Base-by-base conservation (phyloP, 30 jellyfish, hydroid and myxozoan species). In the Pseudorhiza aurosa region DNA sequence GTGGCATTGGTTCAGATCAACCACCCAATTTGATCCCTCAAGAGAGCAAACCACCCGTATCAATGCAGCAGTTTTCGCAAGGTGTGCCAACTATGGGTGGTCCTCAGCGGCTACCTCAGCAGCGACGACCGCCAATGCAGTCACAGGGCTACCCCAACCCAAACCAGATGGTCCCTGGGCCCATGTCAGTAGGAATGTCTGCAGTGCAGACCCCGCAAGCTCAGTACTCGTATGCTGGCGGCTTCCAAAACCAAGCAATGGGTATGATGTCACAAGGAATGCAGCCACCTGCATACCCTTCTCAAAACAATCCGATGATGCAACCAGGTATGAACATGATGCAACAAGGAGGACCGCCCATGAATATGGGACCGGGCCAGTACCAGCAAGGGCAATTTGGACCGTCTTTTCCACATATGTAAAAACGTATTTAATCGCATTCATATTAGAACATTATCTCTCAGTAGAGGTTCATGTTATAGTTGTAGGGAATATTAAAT, bases 281-380 rank as follows among this genome's bases (percentile, higher is more conserved):
- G 97, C 97, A 85, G 60, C 93, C 82, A 39, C 86, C 95, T 0
- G 81, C 95, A 2, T 71, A 70, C 58, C 88, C 90, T 17, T 81
- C 71, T 63, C 98, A 79, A 30, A 87, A 83, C 45, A 94, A 94
- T 65, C 97, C 99, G n/a, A 94, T 94, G 99, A 87, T 94, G 97
- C 97, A 86, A 37, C 96, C 89, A 25, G 96, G 96, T 26, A 97
- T 87, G 84, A 85, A 81, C 60, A 94, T 94, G 99, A 94, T 87
- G 97, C 96, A 97, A 18, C 95, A 86, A 68, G 91, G 96, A 1
- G 96, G 96, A 7, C 87, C 90, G 15, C 90, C 91, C 19, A 86
- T 75, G 90, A 74, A 65, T 63, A 74, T 82, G 95, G 84, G 85
- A 14, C 96, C 97, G 15, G 94, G 91, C 6, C 98, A 91, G 72